Conservation (phyloP, 2,797 vertebrate species). For the Tinamus major region DNA sequence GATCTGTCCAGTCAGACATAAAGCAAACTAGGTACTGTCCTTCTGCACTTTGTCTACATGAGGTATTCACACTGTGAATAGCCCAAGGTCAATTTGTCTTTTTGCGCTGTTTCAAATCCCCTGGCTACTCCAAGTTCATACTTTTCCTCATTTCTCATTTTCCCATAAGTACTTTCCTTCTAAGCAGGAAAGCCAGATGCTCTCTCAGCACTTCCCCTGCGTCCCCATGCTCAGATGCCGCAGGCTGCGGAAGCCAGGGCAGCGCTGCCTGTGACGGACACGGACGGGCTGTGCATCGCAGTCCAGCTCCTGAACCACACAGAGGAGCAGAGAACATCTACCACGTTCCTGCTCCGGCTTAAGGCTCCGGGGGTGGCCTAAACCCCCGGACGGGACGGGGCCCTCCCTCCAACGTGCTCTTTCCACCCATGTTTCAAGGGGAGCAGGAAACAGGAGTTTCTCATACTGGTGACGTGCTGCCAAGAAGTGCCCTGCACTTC, state of each 20-base stretch:
- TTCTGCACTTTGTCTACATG: neutral
- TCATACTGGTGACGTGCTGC: neutral
- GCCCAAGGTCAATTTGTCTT: neutral
- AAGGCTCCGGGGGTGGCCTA: neutral
- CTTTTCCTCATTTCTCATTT: neutral
- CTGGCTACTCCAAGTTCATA: neutral
- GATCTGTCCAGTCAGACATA: too few relatives aligned
- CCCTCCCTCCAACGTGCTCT: neutral
- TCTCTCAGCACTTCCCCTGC: neutral
- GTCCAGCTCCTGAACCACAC: accelerated
- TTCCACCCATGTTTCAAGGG: neutral
- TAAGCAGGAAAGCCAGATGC: neutral
- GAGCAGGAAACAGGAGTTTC: neutral
- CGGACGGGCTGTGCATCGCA: too few relatives aligned
- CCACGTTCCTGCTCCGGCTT: neutral
- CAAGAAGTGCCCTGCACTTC: neutral
- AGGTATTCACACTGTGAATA: neutral
- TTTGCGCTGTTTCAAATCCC: neutral
- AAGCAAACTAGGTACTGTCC: neutral
- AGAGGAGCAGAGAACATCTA: neutral
- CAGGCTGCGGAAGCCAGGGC: too few relatives aligned
- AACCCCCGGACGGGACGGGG: neutral
- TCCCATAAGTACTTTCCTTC: neutral
- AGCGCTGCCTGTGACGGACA: neutral
- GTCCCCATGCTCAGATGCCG: neutral